phyloP scores from a whole-genome alignment of 2,888 invertebrate species.

The Hypsopygia costalis region DNA sequence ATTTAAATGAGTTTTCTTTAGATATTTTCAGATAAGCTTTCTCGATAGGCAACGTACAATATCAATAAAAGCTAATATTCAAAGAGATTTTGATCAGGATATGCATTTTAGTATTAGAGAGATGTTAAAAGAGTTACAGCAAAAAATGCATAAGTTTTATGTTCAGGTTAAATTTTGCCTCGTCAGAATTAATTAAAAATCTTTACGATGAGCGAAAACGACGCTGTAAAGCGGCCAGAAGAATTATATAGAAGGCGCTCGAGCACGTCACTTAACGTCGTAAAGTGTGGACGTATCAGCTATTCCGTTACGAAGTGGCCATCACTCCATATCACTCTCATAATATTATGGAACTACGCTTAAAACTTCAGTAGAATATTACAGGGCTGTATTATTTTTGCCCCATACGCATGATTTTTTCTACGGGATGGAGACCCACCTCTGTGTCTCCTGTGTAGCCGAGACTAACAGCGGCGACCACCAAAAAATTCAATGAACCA shows the following conservation, averaged over 20 bases:
- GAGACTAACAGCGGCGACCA: no score
- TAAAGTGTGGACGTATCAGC: constrained; percentile 40
- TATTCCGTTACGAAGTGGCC: neutral
- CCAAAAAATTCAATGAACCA: no score
- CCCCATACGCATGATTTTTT: no score
- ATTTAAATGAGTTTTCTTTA: constrained; percentile 16
- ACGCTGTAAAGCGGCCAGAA: constrained; percentile 62
- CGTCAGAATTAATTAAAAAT: constrained; percentile 68
- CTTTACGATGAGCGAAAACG: constrained; percentile 66
- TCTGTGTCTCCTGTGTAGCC: no score
- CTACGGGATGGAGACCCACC: no score
- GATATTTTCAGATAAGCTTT: constrained; percentile 14
- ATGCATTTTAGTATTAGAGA: constrained; percentile 32
- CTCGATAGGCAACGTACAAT: constrained; percentile 13
- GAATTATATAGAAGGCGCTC: constrained; percentile 50
- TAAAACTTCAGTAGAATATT: no score
- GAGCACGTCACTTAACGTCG: constrained; percentile 49
- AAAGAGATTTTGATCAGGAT: constrained; percentile 12
- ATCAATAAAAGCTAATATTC: constrained; percentile 17
- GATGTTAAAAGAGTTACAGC: constrained; percentile 32
- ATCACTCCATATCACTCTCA: neutral
- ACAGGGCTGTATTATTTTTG: no score
- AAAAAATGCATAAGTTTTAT: constrained; percentile 52
- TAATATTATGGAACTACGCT: neutral
- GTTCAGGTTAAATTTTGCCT: constrained; percentile 52